phyloP scores from a whole-genome alignment of 2,113 vertebrate species.

The Camarhynchus parvulus region DNA sequence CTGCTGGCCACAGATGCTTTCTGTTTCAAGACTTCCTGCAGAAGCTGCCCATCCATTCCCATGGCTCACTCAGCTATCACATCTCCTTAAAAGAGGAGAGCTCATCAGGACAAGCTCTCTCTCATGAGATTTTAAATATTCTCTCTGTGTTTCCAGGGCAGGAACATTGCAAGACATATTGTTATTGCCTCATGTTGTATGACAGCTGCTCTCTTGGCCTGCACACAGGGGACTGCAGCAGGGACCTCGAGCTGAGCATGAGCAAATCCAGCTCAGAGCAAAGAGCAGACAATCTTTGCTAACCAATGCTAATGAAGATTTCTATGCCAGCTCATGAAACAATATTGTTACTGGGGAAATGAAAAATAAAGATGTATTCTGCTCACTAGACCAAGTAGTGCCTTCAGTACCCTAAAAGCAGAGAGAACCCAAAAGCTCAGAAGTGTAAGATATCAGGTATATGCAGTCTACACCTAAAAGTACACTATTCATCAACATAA shows the following conservation, averaged over 20 bases:
- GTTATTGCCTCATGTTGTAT: neutral
- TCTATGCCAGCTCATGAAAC: neutral
- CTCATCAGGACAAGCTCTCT: neutral
- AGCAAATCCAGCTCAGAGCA: neutral
- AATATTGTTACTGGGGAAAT: neutral
- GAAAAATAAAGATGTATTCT: neutral
- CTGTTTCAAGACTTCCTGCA: neutral
- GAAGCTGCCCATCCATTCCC: neutral
- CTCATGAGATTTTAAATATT: neutral
- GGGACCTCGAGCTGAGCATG: neutral
- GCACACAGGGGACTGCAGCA: neutral
- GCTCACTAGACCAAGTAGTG: neutral
- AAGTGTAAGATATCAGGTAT: neutral
- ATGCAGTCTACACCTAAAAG: neutral
- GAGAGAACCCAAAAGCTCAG: neutral
- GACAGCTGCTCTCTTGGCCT: conserved; percentile 2
- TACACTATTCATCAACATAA: neutral
- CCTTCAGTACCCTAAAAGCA: neutral
- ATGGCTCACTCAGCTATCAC: neutral
- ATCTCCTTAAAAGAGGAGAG: neutral
- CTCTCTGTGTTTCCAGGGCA: neutral
- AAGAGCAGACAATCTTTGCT: neutral
- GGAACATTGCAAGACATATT: neutral
- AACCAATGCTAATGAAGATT: neutral
- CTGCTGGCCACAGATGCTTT: neutral